Base-by-base conservation (phyloP, 2,797 vertebrate species). In the Pseudomugil tenellus region DNA sequence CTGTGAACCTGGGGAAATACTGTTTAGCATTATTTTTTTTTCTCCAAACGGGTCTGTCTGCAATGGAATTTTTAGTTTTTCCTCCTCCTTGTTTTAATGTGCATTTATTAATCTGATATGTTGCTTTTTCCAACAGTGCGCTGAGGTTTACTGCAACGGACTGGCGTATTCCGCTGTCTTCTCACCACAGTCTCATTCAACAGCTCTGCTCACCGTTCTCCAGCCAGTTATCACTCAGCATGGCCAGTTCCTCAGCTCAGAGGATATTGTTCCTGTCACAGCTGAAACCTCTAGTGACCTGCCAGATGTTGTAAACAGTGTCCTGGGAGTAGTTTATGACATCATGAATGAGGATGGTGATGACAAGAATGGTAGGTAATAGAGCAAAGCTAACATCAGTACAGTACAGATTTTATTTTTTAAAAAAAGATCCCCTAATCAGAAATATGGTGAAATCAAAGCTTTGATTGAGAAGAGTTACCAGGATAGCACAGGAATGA, bases 141-240 rank as follows among this genome's bases (percentile, higher is more conserved):
- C 94, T 67, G 95, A 95, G 14, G 84, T 92, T 5, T 89, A 77
- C 29, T 74, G 93, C 54, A 69, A 80, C 7, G 88, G 89, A 70
- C 83, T 91, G 17, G 71, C 90, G 6, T 66, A 83, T 76, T 94
- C 95, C 0, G 97, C 95, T 6, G 77, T 99, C 63, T 76, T 99
- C 26, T 96, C 95, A 1, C 94, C 95, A 0, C 70, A 96, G 58
- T 96, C 96, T 0, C 69, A 84, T n/a, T 83, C 41, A 14, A 70
- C 94, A 7, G 94, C 94, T 23, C 23, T 96, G 76, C 94, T 99
- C 73, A 94, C 93, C 43, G 0, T 97, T 34, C 69, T 97, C n/a
- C 77, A 70, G 49, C 59, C 89, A 6, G 80, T 80, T n/a, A 67
- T 83, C 31, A 17, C 65, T 1, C 70, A 49, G 58, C 82, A 81